Evolutionary conservation across 2,113 vertebrate genomes (phyloP), one percentile per base, ranked within the genome.

Genomic region (Furnarius figulus): DNA sequence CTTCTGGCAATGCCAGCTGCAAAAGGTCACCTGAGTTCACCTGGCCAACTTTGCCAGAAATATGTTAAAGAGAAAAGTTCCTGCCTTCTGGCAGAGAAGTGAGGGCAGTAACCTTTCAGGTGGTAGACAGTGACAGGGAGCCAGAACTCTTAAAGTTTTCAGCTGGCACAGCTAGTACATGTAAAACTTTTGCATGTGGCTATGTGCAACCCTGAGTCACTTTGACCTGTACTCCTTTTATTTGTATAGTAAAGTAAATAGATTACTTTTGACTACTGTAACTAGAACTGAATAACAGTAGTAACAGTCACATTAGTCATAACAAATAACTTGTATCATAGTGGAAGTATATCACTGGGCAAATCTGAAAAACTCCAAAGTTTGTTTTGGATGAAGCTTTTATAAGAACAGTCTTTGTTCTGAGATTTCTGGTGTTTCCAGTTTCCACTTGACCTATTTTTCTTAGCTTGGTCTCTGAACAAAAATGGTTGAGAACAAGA

Each of bases 401-500:
- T 71, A 18, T 49, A 85, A 81, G 30, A 94, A 78, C 20, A 68
- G 30, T 28, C 44, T 90, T 89, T 90, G 25, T 93, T 89, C 66
- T 73, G 71, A 79, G 35, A 79, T 89, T 93, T 79, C 81, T 71
- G 24, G 19, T 87, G 47, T 84, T 96, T 85, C 58, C 63, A 70
- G 40, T 63, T 97, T 95, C 82, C 49, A 39, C 40, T 87, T 91
- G 75, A 82, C 71, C 67, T 90, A 82, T 93, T 93, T 95, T 89
- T 83, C 74, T 85, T 70, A 87, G 40, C 20, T 79, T 87, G 10
- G 4, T 85, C 27, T 87, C 52, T 49, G 71, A 82, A 87, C 18
- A 75, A 65, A 89, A 65, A 15, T 28, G 72, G 46, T 18, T 65
- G 35, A 65, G 12, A 75, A n/a, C 71, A 40, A 93, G 62, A 72